Evolutionary conservation across 2,113 vertebrate species (phyloP).

Genomic region (Oceanodroma tethys): DNA sequence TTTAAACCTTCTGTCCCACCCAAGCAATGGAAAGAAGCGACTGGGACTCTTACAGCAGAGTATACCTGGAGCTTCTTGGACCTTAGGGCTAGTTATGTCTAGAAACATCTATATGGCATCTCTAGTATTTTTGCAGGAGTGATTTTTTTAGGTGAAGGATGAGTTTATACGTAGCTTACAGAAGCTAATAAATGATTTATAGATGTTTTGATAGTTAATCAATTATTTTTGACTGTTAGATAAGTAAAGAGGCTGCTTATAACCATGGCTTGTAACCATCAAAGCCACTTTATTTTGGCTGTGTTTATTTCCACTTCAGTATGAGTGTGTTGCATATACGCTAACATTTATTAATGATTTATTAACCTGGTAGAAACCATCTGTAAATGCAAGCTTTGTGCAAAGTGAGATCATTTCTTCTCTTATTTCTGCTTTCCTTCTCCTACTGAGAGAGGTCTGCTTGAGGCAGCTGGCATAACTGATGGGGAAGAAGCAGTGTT

Average conservation of each 20-base stretch:
- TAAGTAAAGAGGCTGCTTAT: not conserved
- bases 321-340: not conserved
- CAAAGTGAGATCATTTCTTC: not conserved
- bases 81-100: not conserved
- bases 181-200: not conserved
- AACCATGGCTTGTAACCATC: not conserved
- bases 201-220: not conserved
- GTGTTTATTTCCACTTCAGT: not conserved
- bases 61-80: not conserved
- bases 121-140: not conserved
- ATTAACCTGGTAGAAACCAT: not conserved
- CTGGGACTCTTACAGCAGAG: not conserved
- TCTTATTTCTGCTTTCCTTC: not conserved
- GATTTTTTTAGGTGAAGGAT: not conserved
- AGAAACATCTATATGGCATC: not conserved
- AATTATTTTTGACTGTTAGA: not conserved
- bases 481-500: not conserved
- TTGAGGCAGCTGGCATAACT: not conserved
- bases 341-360: not conserved
- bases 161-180: not conserved
- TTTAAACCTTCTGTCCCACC: not conserved
- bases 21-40: not conserved
- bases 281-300: not conserved
- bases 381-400: not conserved
- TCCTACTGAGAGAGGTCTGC: not conserved